Base-by-base conservation (phyloP, 2,113 vertebrate genomes). In the Lichenostomus cassidix region DNA sequence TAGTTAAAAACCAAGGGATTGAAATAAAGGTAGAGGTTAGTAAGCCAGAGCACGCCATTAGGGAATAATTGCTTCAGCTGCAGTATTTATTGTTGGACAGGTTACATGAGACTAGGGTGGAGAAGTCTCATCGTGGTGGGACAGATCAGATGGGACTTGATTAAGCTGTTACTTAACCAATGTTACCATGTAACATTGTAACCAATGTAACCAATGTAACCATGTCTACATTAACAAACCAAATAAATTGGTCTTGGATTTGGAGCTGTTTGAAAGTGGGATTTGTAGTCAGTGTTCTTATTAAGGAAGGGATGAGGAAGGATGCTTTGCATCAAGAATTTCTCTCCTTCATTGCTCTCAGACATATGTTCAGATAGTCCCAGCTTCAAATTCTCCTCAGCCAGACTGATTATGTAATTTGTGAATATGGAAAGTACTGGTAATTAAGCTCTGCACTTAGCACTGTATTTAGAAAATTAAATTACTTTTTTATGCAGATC, bases 391-490 rank as follows among this genome's bases (percentile, higher is more conserved):
- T 86, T 92, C 60, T 67, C 37, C 50, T 75, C 3, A 8, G 31
- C n/a, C 64, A 90, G 80, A 44, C 68, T 53, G 73, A 71, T 92
- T 90, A 75, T 0, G 0, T 88, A 94, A 93, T 86, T 64, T 1
- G 17, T 91, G 90, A 93, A 69, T 93, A 84, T 55, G 86, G 52
- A 93, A 85, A 92, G 73, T 75, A 33, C 44, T 75, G 56, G 22
- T 90, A 94, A 93, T 95, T 91, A 96, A 92, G 73, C 64, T 86
- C 60, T 46, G 44, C 65, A 44, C 35, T 91, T 96, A 92, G 84
- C 82, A 59, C 82, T 1, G 18, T 83, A 15, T 89, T 87, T 89
- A 93, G 88, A 84, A 87, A 83, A 87, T 4, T 11, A 62, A 49
- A 81, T 69, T 18, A 78, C 73, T 83, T 88, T 69, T 87, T 39